Percentiles rank a stretch among this genome's conserved stretches.
Evolutionary conservation across 2,888 invertebrate genomes (phyloP).

Genomic region (Amaurobius ferox): DNA sequence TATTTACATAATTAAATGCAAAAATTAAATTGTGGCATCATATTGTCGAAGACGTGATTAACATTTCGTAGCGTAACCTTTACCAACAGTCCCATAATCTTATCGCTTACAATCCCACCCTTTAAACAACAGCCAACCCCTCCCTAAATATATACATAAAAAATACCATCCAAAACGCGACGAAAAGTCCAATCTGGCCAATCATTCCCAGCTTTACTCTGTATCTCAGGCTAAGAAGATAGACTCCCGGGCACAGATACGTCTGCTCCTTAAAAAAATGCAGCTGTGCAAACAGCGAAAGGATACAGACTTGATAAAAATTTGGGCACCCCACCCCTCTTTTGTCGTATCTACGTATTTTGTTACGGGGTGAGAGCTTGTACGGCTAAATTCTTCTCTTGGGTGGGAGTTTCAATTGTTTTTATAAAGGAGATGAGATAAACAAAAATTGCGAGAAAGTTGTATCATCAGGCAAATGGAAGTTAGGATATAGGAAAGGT

Average conservation of each 20-base stretch:
- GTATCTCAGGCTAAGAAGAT: constrained; percentile 42
- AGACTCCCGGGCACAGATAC: constrained; percentile 28
- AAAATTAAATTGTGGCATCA: too few species aligned
- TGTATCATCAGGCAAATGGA: too few species aligned
- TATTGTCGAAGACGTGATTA: too few species aligned
- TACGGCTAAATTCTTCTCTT: not conserved
- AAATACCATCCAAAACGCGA: not conserved
- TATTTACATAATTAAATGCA: too few species aligned
- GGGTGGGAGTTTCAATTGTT: not conserved
- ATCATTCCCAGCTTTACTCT: constrained; percentile 48
- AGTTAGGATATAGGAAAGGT: too few species aligned
- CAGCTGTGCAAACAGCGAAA: constrained; percentile 58
- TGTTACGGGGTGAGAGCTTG: too few species aligned
- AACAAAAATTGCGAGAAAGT: not conserved
- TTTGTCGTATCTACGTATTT: too few species aligned
- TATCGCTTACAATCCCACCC: too few species aligned
- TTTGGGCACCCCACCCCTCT: not conserved
- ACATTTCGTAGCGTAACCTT: too few species aligned
- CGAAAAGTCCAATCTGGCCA: constrained; percentile 24
- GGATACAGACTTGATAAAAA: constrained; percentile 19
- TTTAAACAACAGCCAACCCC: too few species aligned
- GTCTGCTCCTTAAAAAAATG: constrained; percentile 14
- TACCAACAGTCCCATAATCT: too few species aligned
- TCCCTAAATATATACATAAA: not conserved
- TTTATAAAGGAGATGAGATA: not conserved